Evolutionary conservation across 2,797 vertebrate genomes (phyloP).

Genomic region (Threskiornis aethiopicus): DNA sequence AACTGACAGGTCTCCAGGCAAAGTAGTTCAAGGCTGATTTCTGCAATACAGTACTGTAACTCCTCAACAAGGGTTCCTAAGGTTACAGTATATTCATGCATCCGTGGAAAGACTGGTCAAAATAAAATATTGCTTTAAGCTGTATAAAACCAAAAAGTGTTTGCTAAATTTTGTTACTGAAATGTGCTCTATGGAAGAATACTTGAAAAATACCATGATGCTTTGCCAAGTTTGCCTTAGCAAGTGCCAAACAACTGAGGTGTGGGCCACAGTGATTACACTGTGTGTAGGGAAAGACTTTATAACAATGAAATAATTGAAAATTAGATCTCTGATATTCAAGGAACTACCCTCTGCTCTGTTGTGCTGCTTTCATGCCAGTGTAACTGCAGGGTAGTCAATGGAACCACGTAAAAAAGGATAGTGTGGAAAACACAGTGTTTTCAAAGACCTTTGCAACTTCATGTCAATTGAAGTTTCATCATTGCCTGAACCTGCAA

Average conservation of each 20-base stretch:
- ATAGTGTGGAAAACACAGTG: not conserved
- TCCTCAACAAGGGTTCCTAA: not conserved
- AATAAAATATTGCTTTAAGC: conserved; percentile 17
- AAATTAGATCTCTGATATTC: not conserved
- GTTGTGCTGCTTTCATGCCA: not conserved
- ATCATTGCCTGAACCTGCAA: not conserved
- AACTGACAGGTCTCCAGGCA: conserved; percentile 27
- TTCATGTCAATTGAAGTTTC: not conserved
- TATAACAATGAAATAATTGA: not conserved
- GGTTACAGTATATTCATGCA: not conserved
- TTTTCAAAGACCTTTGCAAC: conserved; percentile 1
- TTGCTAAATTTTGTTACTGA: not conserved
- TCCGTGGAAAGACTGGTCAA: conserved; percentile 2
- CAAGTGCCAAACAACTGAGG: not conserved
- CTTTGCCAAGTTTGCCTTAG: not conserved
- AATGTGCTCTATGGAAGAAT: not conserved
- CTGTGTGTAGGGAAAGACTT: not conserved
- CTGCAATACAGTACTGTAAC: not conserved
- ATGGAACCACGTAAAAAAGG: not conserved
- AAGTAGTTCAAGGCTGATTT: conserved; percentile 30
- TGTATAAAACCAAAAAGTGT: not conserved
- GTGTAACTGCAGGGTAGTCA: not conserved
- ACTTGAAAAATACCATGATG: not conserved
- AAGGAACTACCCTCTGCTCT: not conserved
- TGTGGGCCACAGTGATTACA: not conserved